These are phyloP conservation scores for Lepilemur septentrionalis DNA, from an alignment of 2,797 vertebrate genomes.

Conservation along the genomic window DNA sequence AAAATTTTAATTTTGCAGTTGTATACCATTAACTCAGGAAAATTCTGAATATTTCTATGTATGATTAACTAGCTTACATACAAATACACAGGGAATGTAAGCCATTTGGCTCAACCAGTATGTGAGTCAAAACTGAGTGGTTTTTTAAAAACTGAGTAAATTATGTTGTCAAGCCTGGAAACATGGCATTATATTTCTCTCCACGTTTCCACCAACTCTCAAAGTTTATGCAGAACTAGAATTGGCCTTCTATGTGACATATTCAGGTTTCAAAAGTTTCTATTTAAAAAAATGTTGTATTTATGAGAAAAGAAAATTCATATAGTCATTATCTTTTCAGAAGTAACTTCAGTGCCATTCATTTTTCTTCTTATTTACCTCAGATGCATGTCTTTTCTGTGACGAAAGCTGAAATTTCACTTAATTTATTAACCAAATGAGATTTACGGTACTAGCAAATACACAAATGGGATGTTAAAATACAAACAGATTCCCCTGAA, in stretches of 20 bases:
- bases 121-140: background rate
- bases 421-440: slow-evolving; percentile 73
- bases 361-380: background rate
- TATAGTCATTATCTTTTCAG: background rate
- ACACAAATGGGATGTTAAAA: slow-evolving; percentile 42
- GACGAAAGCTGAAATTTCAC: slow-evolving; percentile 30
- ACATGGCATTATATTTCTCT: background rate
- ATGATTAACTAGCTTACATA: background rate
- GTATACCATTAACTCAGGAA: background rate
- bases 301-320: background rate
- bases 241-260: background rate
- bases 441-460: slow-evolving; percentile 28
- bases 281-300: background rate
- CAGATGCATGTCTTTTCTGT: background rate
- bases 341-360: background rate
- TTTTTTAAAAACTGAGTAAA: slow-evolving; percentile 2
- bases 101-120: background rate
- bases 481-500: slow-evolving; percentile 55
- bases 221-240: slow-evolving; percentile 24
- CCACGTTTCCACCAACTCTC: background rate
- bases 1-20: slow-evolving; percentile 29
- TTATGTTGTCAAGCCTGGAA: background rate
- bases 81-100: slow-evolving; percentile 18
- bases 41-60: background rate
- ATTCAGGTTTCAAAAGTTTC: background rate